phyloP scores from a whole-genome alignment of 2,113 vertebrate genomes.

The Dasyprocta punctata region DNA sequence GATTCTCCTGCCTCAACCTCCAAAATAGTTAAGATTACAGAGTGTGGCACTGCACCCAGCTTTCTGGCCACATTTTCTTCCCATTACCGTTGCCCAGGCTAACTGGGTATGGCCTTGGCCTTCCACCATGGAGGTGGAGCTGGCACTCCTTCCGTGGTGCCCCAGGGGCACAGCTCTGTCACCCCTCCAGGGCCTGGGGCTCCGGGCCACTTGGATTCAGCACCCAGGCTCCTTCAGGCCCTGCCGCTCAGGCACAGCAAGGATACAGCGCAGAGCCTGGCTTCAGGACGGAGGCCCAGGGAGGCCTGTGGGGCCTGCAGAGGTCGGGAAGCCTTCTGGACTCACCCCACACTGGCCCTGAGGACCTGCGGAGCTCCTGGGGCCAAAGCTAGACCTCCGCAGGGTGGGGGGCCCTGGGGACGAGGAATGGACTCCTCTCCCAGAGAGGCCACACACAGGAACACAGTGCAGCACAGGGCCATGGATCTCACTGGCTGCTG shows the following conservation, averaged over 20 bases:
- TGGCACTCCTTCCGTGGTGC: not conserved
- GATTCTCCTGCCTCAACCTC: not conserved
- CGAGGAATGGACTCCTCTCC: not conserved
- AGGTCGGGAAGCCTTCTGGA: not conserved
- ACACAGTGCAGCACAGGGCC: not conserved
- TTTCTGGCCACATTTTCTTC: not conserved
- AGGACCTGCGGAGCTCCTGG: not conserved
- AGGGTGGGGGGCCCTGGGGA: not conserved
- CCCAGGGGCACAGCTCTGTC: not conserved
- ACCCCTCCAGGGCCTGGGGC: not conserved
- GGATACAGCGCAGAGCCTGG: not conserved
- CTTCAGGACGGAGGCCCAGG: not conserved
- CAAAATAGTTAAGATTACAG: not conserved
- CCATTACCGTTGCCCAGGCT: not conserved
- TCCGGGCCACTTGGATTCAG: not conserved
- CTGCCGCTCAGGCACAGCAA: not conserved
- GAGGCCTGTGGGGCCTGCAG: not conserved
- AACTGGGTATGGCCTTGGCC: not conserved
- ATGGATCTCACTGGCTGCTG: not conserved
- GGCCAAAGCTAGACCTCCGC: not conserved
- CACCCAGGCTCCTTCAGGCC: not conserved
- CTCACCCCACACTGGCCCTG: not conserved
- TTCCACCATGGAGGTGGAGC: not conserved
- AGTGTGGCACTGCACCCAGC: not conserved
- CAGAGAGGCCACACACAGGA: not conserved